phyloP scores from a whole-genome alignment of 2,797 vertebrate species.

The Chrosomus eos region DNA sequence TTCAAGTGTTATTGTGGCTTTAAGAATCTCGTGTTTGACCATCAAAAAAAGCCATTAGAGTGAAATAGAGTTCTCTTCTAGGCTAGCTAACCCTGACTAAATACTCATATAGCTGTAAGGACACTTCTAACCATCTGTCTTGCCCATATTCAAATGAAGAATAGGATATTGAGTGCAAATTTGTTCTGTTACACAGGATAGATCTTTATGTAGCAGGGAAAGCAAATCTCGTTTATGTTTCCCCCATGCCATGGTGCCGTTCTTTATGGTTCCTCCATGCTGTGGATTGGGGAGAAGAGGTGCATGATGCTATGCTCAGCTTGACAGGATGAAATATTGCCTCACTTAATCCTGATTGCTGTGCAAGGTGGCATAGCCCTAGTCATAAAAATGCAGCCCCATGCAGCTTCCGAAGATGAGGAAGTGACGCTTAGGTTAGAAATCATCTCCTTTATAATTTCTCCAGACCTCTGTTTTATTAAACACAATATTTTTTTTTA shows the following conservation, averaged over 20 bases:
- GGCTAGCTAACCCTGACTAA: neutral
- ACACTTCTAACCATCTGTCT: neutral
- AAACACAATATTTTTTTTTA: neutral
- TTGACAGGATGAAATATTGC: slow-evolving; percentile 77
- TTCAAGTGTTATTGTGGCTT: neutral
- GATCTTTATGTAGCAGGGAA: slow-evolving; percentile 55
- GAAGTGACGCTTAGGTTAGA: slow-evolving; percentile 42
- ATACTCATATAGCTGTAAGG: neutral
- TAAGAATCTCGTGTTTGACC: neutral
- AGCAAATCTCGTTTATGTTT: slow-evolving; percentile 67
- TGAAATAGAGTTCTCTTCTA: slow-evolving; percentile 17
- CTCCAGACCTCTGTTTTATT: neutral
- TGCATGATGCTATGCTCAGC: slow-evolving; percentile 62
- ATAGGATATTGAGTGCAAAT: slow-evolving; percentile 58
- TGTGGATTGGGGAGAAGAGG: slow-evolving; percentile 36
- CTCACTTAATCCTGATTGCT: slow-evolving; percentile 76
- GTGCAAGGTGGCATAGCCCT: slow-evolving; percentile 65
- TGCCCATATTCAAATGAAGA: slow-evolving; percentile 46
- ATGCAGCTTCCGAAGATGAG: slow-evolving; percentile 59
- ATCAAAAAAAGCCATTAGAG: slow-evolving; percentile 18
- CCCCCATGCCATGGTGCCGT: slow-evolving; percentile 58
- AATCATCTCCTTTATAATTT: neutral
- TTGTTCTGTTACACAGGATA: slow-evolving; percentile 58
- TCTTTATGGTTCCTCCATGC: slow-evolving; percentile 62
- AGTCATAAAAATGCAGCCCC: slow-evolving; percentile 79